Evolutionary conservation across 2,888 invertebrate species (phyloP), one percentile per base, ranked within the genome.

Genomic region (Steromphala cineraria): DNA sequence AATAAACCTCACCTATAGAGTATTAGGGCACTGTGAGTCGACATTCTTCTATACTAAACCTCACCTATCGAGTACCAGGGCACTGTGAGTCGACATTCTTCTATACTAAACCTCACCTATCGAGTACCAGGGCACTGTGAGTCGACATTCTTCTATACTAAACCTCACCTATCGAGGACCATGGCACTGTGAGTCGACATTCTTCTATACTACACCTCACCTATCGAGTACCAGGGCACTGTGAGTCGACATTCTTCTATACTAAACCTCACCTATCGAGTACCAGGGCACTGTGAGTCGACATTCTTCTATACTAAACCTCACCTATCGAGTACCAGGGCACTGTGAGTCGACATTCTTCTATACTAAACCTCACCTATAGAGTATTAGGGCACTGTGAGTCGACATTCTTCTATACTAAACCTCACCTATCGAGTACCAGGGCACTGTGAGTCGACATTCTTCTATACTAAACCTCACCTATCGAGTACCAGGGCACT

Each of bases 1-100:
- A 53, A 76, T 31, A 53, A 24, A 15, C 76, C 28, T 28, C 24
- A 7, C 24, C 24, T 13, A 76, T 76, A 17, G 53, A 24, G 8
- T 76, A 76, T n/a, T 13, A 53, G 21, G 76, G 76, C 21, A n/a
- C n/a, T n/a, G n/a, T n/a, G n/a, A n/a, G n/a, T 76, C 53, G 2
- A 55, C 55, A n/a, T 76, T 53, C 76, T 76, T 76, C 19, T 76
- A 31, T n/a, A 53, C 76, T 2, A 53, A 76, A 53, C 76, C 28
- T 28, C 24, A 7, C 24, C 24, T 13, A 76, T 76, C 2, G 53
- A 24, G 8, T 76, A 76, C 31, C 21, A 53, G 21, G 76, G 76
- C 21, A n/a, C n/a, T n/a, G n/a, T n/a, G n/a, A n/a, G n/a, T 76
- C 53, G 2, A 55, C 55, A n/a, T 76, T 53, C 76, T 76, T 76